Evolutionary conservation across 53 echinoderm and acorn worm genomes (phyloP).

Genomic region (Echinarachnius parma): DNA sequence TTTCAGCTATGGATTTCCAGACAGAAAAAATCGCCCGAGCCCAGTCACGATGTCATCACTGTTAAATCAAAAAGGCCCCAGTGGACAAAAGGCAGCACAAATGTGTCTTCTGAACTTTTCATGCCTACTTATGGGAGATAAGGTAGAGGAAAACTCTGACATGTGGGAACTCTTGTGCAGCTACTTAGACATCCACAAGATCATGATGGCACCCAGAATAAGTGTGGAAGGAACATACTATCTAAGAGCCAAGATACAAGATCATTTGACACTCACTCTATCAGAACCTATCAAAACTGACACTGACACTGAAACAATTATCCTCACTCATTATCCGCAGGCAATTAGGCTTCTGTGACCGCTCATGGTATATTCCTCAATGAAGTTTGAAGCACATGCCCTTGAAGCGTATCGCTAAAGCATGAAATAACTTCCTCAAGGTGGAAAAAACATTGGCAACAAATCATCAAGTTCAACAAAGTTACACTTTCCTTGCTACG

Average conservation of each 20-base stretch:
- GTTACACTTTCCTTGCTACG: slow-evolving; percentile 26
- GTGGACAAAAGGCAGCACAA: slow-evolving; percentile 56
- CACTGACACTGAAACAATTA: slow-evolving; percentile 41
- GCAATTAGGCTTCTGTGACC: slow-evolving; percentile 46
- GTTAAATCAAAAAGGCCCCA: slow-evolving; percentile 41
- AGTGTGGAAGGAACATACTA: slow-evolving; percentile 32
- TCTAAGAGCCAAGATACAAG: slow-evolving; percentile 35
- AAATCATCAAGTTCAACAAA: slow-evolving; percentile 52
- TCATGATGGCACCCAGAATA: slow-evolving; percentile 38
- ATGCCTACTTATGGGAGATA: slow-evolving; percentile 54
- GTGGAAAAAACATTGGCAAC: slow-evolving; percentile 45
- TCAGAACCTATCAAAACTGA: slow-evolving; percentile 17
- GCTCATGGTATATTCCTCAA: slow-evolving; percentile 35
- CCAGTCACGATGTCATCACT: slow-evolving; percentile 31
- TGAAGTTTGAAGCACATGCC: slow-evolving; percentile 56
- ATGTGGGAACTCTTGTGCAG: slow-evolving; percentile 41
- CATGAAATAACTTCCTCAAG: slow-evolving; percentile 45
- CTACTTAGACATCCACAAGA: slow-evolving; percentile 31
- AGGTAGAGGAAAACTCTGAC: slow-evolving; percentile 4
- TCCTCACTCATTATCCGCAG: slow-evolving; percentile 42
- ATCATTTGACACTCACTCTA: slow-evolving; percentile 49
- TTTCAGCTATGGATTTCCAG: slow-evolving; percentile 43
- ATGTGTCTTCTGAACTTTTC: slow-evolving; percentile 41
- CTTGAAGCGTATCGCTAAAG: slow-evolving; percentile 47
- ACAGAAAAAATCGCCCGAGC: slow-evolving; percentile 47